Conservation (phyloP, 2,888 invertebrate genomes). For the Dicranocentrus wangi region DNA sequence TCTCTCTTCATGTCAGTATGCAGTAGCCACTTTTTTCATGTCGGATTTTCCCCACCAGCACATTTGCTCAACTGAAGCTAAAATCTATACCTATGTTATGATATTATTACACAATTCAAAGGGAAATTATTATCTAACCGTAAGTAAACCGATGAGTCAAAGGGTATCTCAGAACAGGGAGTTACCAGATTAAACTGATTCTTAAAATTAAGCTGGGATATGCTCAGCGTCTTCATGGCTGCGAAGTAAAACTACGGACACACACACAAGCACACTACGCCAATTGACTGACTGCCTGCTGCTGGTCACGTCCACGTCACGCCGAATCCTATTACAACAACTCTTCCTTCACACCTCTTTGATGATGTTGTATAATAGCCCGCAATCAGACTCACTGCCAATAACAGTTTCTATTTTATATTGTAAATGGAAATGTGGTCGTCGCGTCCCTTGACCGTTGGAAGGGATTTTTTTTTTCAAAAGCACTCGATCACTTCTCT, state of each 20-base stretch:
- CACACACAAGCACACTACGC: no score
- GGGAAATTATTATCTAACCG: conserved; percentile 39
- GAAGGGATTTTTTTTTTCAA: background rate
- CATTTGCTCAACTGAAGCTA: no score
- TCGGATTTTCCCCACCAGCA: background rate
- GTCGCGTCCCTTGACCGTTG: background rate
- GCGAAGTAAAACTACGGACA: no score
- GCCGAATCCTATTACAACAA: no score
- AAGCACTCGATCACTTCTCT: background rate
- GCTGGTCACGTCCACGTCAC: no score
- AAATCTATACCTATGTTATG: no score
- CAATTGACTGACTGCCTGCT: no score
- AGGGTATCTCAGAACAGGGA: conserved; percentile 39
- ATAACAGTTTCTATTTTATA: no score
- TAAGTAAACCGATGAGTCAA: conserved; percentile 56
- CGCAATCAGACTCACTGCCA: background rate
- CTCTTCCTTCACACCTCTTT: no score
- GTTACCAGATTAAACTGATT: conserved; percentile 49
- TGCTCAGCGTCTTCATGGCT: conserved; percentile 52
- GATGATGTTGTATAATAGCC: background rate
- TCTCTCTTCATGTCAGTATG: background rate
- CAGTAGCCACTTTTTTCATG: background rate
- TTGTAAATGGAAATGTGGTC: no score
- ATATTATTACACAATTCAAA: no score
- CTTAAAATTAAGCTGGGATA: conserved; percentile 53